Evolutionary conservation across 2,113 vertebrate species (phyloP), one percentile per base, ranked within the genome.

Genomic region (Crotalus helleri): DNA sequence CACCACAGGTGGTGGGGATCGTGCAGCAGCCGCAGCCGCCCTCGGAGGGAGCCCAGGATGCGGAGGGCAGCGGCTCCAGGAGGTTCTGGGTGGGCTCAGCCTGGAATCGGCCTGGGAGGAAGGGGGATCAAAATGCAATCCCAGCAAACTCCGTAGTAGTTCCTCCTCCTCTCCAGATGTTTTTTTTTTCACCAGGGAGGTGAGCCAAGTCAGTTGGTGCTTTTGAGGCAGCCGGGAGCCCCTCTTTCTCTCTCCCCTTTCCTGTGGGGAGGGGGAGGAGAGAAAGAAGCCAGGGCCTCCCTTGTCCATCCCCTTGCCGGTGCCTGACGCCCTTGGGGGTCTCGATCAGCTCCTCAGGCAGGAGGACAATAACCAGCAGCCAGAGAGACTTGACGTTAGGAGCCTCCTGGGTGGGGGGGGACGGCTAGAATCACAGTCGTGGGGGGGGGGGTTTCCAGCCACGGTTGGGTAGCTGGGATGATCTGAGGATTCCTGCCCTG

Each of bases 251-350:
- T 4, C 33, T 15, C 74, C 61, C 1, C 7, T 44, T 39, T 81
- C 17, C 74, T 81, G 21, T 81, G 33, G 21, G 74, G 17, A 33
- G 33, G 33, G 19, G 2, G 33, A 39, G 74, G 17, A 33, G 33
- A 15, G 19, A 6, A 29, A 29, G 29, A 19, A 81, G 17, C 8
- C 2, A 17, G n/a, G 33, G 33, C 17, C 17, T 39, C 33, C 12
- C 29, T 0, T 9, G 15, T 39, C 33, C 17, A 81, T 6, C 15
- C 69, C n/a, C 69, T 3, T 0, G 33, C 33, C 33, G 0, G 0
- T 5, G 64, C 13, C 61, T 5, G 11, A 13, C 1, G 26, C 39
- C 69, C 69, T 39, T 7, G 17, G 33, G 17, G 74, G 17, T 44
- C 15, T n/a, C 13, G 29, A 12, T 15, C 64, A n/a, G 29, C 2